These are phyloP conservation scores for Vidua macroura DNA, from an alignment of 2,113 vertebrate genomes.

Conservation along the genomic window DNA sequence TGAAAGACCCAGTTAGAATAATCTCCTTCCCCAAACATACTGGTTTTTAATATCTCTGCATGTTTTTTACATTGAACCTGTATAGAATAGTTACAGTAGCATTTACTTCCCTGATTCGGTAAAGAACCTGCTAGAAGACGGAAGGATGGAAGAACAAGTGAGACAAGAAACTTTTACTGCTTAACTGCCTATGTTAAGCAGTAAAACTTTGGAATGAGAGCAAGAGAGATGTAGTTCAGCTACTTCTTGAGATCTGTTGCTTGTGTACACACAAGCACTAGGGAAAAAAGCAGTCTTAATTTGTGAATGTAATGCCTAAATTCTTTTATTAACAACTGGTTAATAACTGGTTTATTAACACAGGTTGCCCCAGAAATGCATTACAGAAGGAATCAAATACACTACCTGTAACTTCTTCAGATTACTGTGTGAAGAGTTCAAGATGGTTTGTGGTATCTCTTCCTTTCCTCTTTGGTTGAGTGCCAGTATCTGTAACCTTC, in stretches of 20 bases:
- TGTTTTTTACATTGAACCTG: background rate
- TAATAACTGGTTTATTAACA: background rate
- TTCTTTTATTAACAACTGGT: background rate
- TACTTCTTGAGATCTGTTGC: background rate
- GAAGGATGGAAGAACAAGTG: background rate
- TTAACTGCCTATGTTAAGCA: background rate
- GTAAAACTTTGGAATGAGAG: background rate
- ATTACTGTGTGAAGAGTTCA: background rate
- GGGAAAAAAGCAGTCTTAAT: background rate
- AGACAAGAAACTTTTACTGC: background rate
- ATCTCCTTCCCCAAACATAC: background rate
- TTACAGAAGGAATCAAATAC: background rate
- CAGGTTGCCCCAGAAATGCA: background rate
- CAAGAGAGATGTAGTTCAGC: background rate
- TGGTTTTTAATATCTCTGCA: background rate
- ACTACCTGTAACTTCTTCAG: background rate
- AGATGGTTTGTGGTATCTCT: background rate
- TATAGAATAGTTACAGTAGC: background rate
- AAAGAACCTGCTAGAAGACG: background rate
- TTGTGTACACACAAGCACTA: background rate
- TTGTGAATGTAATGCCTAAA: background rate
- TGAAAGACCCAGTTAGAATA: background rate
- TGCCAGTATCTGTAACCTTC: background rate
- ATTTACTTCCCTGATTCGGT: background rate
- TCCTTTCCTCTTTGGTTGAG: background rate